These are phyloP conservation scores for Microctonus hyperodae DNA, from an alignment of 2,888 invertebrate genomes.

Conservation along the genomic window DNA sequence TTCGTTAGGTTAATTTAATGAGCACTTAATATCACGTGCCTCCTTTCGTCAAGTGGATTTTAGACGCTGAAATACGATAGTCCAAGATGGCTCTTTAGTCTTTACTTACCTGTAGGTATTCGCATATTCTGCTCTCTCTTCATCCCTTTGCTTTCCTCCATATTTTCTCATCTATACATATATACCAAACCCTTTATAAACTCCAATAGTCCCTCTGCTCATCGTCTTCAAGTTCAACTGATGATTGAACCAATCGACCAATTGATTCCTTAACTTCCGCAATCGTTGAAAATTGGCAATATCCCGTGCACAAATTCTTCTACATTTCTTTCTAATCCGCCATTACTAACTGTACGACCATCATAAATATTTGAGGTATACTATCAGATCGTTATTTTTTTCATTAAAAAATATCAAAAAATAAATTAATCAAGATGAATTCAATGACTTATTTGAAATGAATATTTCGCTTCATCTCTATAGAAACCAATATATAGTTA, in stretches of 20 bases:
- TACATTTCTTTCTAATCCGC: slow-evolving; percentile 33
- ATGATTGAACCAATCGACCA: slow-evolving; percentile 34
- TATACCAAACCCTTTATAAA: too few relatives aligned
- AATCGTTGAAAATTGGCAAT: slow-evolving; percentile 51
- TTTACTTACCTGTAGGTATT: slow-evolving; percentile 15
- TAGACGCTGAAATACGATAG: slow-evolving; percentile 19
- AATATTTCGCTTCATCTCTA: neutral
- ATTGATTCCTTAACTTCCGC: slow-evolving; percentile 46
- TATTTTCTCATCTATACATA: neutral
- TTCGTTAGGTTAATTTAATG: slow-evolving; percentile 49
- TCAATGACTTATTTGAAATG: slow-evolving; percentile 7
- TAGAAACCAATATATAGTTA: neutral
- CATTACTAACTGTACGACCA: neutral
- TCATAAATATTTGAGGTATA: neutral
- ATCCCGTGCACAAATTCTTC: slow-evolving; percentile 50
- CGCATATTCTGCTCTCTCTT: neutral
- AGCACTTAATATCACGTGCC: slow-evolving; percentile 46
- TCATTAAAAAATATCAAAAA: too few relatives aligned
- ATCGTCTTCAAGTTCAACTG: slow-evolving; percentile 22
- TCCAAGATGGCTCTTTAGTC: neutral
- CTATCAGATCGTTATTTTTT: too few relatives aligned
- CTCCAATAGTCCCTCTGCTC: too few relatives aligned
- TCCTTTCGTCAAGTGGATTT: slow-evolving; percentile 33
- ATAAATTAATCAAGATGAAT: slow-evolving; percentile 15
- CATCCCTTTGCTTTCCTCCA: neutral